Percentiles rank a stretch among this genome's conserved stretches.
Evolutionary conservation across 2,113 vertebrate species (phyloP).

Genomic region (Chiloscyllium plagiosum): DNA sequence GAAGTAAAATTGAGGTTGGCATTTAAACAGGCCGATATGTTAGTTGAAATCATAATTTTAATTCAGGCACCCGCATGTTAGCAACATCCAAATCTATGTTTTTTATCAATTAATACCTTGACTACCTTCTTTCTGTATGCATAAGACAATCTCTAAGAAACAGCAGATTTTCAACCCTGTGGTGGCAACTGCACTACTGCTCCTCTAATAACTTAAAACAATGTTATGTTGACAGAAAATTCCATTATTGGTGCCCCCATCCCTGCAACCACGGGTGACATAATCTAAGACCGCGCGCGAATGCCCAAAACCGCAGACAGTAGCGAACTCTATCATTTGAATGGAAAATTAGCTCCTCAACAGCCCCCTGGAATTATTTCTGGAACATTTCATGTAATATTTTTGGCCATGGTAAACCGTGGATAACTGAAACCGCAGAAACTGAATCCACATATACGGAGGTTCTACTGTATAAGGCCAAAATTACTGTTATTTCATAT

Average conservation of each 20-base stretch:
- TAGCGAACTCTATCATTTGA: too few species aligned
- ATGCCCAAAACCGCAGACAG: too few species aligned
- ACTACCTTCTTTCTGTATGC: not conserved
- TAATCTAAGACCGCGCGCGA: too few species aligned
- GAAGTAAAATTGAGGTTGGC: not conserved
- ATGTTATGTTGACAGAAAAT: not conserved
- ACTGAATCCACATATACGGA: too few species aligned
- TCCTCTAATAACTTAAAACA: not conserved
- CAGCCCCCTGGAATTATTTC: too few species aligned
- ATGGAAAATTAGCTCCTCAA: too few species aligned
- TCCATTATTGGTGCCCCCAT: too few species aligned
- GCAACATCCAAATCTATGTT: not conserved
- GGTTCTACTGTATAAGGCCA: not conserved
- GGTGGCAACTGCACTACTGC: not conserved
- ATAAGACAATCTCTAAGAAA: not conserved
- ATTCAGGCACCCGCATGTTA: not conserved
- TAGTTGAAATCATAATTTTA: not conserved
- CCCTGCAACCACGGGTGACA: too few species aligned
- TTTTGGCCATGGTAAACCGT: too few species aligned
- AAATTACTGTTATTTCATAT: not conserved
- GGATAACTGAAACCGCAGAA: too few species aligned
- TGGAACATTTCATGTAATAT: too few species aligned
- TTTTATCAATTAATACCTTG: not conserved
- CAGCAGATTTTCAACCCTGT: not conserved
- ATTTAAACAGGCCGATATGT: not conserved